Percentiles rank a stretch among this genome's conserved stretches.
Evolutionary conservation across 2,888 invertebrate species (phyloP).

Genomic region (Camponotus fellah): DNA sequence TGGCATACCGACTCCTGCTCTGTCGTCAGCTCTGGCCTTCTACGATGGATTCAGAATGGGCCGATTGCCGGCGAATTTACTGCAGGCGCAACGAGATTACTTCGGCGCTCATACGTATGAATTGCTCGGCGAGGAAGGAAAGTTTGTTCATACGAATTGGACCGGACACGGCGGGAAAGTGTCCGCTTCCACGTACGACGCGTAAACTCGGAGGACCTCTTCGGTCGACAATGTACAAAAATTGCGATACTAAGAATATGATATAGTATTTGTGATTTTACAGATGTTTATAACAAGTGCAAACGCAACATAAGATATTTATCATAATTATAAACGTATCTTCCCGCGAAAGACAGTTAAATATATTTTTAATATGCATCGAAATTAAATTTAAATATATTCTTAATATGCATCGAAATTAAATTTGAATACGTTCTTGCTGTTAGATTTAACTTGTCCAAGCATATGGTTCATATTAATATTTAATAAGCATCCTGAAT

Average conservation of each 20-base stretch:
- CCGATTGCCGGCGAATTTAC: conserved; percentile 96
- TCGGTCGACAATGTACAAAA: conserved; percentile 31
- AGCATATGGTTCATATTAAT: too few species aligned
- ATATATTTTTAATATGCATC: too few species aligned
- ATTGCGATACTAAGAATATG: conserved; percentile 18
- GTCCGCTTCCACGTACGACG: conserved; percentile 96
- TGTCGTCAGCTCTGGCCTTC: conserved; percentile 97
- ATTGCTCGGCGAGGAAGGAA: conserved; percentile 93
- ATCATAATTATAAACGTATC: neutral
- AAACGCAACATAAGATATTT: neutral
- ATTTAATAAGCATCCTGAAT: too few species aligned
- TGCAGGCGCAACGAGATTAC: conserved; percentile 99
- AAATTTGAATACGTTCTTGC: too few species aligned
- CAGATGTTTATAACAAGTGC: neutral
- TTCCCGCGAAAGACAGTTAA: too few species aligned
- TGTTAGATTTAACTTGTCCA: too few species aligned
- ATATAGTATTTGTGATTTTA: conserved; percentile 36
- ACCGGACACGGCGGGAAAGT: conserved; percentile 99
- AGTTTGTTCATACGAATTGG: conserved; percentile 99
- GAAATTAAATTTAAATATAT: too few species aligned
- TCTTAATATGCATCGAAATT: too few species aligned
- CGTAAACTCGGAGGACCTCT: conserved; percentile 85
- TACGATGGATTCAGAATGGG: conserved; percentile 98
- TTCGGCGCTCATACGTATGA: conserved; percentile 99
- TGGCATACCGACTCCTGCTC: conserved; percentile 98